Base-by-base conservation (phyloP, 1,140 invertebrate species). In the Trachelipus rathkii region DNA sequence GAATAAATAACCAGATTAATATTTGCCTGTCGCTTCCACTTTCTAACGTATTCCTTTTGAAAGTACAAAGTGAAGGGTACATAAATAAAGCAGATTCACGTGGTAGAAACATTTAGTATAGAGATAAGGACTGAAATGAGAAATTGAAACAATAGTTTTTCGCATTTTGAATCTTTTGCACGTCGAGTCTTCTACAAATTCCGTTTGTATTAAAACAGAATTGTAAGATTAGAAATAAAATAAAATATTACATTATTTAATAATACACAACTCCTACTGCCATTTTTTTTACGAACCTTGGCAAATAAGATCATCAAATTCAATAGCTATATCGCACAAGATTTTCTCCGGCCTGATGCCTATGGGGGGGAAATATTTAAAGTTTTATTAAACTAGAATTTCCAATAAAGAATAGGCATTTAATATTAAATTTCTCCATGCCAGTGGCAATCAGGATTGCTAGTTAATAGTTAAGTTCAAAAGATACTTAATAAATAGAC, bases 281-380 rank as follows among this genome's bases (percentile, higher is more conserved):
- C 33, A 60, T 19, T 60, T 13, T 60, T 19, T 60, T 75, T 78
- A 81, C 80, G 80, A 81, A 81, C 80, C 80, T 81, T 81, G 73
- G 71, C 73, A 74, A 73, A 75, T 77, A 33, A 73, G 79, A 75
- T 81, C 80, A 79, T 79, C 77, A 77, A 75, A 75, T 74, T 50
- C 67, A 75, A 77, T 77, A 77, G 77, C 73, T 53, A 71, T 79
- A 78, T 75, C 46, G 73, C 73, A 81, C 80, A 81, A 73, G 80
- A 81, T 75, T 74, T 81, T 81, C 80, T 81, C 80, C 76, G 80
- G 80, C 69, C 77, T 81, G 80, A 81, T 81, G 77, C 80, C 80
- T 81, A 60, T 60, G 50, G 50, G 50, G 50, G 50, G 33, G 50
- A 60, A 60, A 60, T 19, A 60, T 60, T 60, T 33, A 60, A 13